Evolutionary conservation across 1,140 invertebrate species (phyloP), one percentile per base, ranked within the genome.

Genomic region (Brachionus calyciflorus): DNA sequence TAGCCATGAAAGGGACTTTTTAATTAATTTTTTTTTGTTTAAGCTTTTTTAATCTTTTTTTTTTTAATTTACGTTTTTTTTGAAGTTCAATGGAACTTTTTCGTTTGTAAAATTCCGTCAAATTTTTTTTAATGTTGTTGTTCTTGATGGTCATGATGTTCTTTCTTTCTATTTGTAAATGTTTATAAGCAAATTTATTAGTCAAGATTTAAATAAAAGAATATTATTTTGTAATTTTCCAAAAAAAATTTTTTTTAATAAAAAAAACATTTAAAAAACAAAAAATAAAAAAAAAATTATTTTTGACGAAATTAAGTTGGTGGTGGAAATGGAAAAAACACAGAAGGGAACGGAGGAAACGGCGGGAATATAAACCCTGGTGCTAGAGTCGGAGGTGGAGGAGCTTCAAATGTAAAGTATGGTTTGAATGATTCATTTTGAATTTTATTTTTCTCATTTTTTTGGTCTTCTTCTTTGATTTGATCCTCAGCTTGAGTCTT

Each of bases 261-360:
- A 46, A 46, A 10, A 7, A 46, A 46, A 46, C 14, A 7, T 14
- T 46, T 14, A 7, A 7, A 7, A 46, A 63, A 19, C 19, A 65
- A 46, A 60, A 65, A 46, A 24, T 65, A 26, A 5, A 12, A 21
- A 14, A 65, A 24, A 1, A 63, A 40, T 65, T 46, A 28, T 12
- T 14, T 65, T n/a, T n/a, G n/a, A n/a, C n/a, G n/a, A n/a, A n/a
- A 44, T 46, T 65, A 65, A 65, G 37, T 3, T 37, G 57, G 60
- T 6, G 33, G 60, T 26, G 33, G 60, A 26, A 65, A 65, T 1
- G 55, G 55, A 60, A 65, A 65, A 26, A 17, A 0, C 19, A 24
- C 21, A 9, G 60, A 19, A 44, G 40, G 0, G 7, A 24, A 19
- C 12, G 60, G 37, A 44, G 60, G 60, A 65, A 65, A 44, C 28